Evolutionary conservation across 2,113 vertebrate genomes (phyloP), one percentile per base, ranked within the genome.

Genomic region (Ardeotis arabs): DNA sequence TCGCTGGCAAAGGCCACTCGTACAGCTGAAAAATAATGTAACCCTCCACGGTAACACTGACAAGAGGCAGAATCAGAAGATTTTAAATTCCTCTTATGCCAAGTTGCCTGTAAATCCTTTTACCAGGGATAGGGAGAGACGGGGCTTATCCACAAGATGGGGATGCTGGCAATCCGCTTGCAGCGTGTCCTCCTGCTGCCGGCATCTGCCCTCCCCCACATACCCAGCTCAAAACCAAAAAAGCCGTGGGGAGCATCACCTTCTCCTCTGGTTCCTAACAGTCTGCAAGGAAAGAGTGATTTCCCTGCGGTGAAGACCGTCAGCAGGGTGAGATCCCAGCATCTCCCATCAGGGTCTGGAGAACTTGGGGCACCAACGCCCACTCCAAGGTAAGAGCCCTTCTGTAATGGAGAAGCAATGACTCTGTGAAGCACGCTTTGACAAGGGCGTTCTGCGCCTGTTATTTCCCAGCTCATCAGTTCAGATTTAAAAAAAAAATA

Each of bases 331-430:
- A 74, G 47, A 50, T 31, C 47, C 45, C 72, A 89, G 69, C 73
- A 75, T 13, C 66, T 86, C 55, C 55, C n/a, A 62, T 5, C 28
- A 6, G 22, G 16, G 7, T n/a, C 81, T 72, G 80, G 28, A 95
- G 52, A 53, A 53, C 24, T 1, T 39, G 31, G 64, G 50, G 17
- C 63, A 49, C 31, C 66, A 66, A n/a, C 8, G 64, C 35, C 23
- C 9, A 4, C 75, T 17, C 37, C 53, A 18, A 60, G 45, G 53
- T 18, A 23, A 44, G 47, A 41, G 70, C 60, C 62, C 25, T 56
- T 66, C 69, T 19, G 27, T 16, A 4, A 1, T 0, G 14, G 53
- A 49, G 70, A 37, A 44, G 27, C 2, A 0, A 20, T 0, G 3
- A 23, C 12, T 7, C 39, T 1, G 12, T 4, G 47, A 47, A 56